Percentiles rank a stretch among this genome's conserved stretches.
Evolutionary conservation across 92 coral and sea anemone species (phyloP).

Genomic region (Phymanthus crucifer): DNA sequence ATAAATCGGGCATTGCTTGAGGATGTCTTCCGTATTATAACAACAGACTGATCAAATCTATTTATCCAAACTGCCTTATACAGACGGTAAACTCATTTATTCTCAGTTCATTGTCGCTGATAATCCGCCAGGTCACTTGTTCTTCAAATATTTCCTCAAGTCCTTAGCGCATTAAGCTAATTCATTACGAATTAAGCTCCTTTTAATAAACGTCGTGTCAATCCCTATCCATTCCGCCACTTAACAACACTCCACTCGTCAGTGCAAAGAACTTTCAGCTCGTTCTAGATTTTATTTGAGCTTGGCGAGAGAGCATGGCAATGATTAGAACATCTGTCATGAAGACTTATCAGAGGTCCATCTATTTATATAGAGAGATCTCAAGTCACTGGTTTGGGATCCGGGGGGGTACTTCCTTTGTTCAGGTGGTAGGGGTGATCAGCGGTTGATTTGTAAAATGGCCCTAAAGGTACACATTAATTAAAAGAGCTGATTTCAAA

Average conservation of each 20-base stretch:
- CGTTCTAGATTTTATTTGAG: not conserved
- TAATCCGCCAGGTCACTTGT: not conserved
- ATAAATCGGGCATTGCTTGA: not conserved
- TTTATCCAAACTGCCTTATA: not conserved
- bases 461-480: no score
- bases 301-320: not conserved
- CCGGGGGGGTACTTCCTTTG: no score
- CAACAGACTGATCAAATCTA: not conserved
- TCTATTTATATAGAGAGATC: not conserved
- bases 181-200: not conserved
- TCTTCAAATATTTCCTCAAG: not conserved
- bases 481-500: no score
- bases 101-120: not conserved
- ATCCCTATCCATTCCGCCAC: not conserved
- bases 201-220: not conserved
- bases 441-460: no score
- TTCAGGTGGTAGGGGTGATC: no score
- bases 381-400: not conserved
- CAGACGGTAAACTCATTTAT: slow-evolving; percentile 5
- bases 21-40: not conserved
- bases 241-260: not conserved
- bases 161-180: not conserved
- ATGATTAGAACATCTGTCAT: not conserved
- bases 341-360: not conserved
- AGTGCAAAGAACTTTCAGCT: not conserved